Base-by-base conservation (phyloP, 53 echinoderm and acorn worm genomes). In the Crossaster papposus region DNA sequence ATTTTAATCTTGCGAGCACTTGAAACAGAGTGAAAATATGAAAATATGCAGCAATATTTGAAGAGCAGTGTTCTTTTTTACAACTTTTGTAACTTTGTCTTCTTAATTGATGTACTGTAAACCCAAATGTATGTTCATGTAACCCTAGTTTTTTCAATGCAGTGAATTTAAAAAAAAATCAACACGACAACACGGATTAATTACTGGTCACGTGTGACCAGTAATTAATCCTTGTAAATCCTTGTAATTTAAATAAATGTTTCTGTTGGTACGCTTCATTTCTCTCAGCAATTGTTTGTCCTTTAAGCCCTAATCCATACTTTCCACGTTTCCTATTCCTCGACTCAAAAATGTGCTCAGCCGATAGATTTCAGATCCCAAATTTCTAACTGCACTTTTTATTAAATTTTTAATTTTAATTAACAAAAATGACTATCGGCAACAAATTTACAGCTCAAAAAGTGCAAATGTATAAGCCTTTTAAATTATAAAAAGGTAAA, bases 261-360 rank as follows among this genome's bases (percentile, higher is more conserved):
- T 3, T 23, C 17, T 18, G 17, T 62, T 62, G 23, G 3, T 26
- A 23, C 26, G 11, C 10, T n/a, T 26, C 68, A 68, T 68, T 68
- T 68, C 22, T 23, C 10, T 28, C 68, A 20, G 4, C 28, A 26
- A 2, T 68, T 28, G 4, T 26, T 28, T 68, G 68, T 68, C 2
- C 28, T 68, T 26, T 68, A 23, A 62, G 12, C 9, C 18, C 17
- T 62, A 62, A 68, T 28, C 24, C 28, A 23, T n/a, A 10, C 26
- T 28, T 11, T 20, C 24, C n/a, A 23, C n/a, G 22, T 20, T 58
- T 58, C 28, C 28, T 7, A 68, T 24, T n/a, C 22, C 74, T 73
- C 34, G 2, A 73, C 33, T 17, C 14, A 73, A 8, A 17, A 84
- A 36, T 84, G 72, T 51, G 84, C 84, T 84, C 84, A 84, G 73